Conservation (phyloP, 2,888 invertebrate genomes). For the Eristalis intricaria region DNA sequence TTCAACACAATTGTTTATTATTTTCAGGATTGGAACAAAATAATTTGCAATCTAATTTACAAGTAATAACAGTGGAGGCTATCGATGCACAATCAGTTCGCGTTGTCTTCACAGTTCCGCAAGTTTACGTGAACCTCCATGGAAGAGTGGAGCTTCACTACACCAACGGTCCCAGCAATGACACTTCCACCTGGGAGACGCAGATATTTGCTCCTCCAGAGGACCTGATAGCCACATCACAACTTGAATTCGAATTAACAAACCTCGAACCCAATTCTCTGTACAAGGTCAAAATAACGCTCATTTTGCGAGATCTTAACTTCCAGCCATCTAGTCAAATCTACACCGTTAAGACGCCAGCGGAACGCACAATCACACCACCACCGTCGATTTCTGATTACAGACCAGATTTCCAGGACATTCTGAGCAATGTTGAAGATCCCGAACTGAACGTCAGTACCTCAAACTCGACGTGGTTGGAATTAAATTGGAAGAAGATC, state of each 20-base stretch:
- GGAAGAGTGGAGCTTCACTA: conserved; percentile 94
- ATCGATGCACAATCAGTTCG: conserved; percentile 90
- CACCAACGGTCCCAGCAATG: conserved; percentile 88
- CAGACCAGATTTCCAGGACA: conserved; percentile 80
- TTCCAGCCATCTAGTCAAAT: conserved; percentile 90
- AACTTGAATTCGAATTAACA: conserved; percentile 91
- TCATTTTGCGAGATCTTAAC: conserved; percentile 89
- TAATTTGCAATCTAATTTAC: conserved; percentile 80
- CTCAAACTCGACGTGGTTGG: conserved; percentile 90
- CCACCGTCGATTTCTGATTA: conserved; percentile 78
- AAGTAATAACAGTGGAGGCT: conserved; percentile 86
- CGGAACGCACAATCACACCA: conserved; percentile 81
- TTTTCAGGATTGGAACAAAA: conserved; percentile 56
- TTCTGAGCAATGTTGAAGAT: conserved; percentile 85
- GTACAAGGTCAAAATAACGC: conserved; percentile 91
- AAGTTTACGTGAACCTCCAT: conserved; percentile 91
- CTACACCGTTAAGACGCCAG: conserved; percentile 88
- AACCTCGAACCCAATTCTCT: conserved; percentile 89
- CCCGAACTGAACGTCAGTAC: conserved; percentile 88
- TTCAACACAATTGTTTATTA: neutral
- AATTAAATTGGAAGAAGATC: conserved; percentile 91
- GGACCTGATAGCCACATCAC: conserved; percentile 91
- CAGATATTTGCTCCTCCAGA: conserved; percentile 94
- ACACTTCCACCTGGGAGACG: conserved; percentile 89
- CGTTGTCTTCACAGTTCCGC: conserved; percentile 91